Evolutionary conservation across 2,888 invertebrate genomes (phyloP).

Genomic region (Parnassius smintheus): DNA sequence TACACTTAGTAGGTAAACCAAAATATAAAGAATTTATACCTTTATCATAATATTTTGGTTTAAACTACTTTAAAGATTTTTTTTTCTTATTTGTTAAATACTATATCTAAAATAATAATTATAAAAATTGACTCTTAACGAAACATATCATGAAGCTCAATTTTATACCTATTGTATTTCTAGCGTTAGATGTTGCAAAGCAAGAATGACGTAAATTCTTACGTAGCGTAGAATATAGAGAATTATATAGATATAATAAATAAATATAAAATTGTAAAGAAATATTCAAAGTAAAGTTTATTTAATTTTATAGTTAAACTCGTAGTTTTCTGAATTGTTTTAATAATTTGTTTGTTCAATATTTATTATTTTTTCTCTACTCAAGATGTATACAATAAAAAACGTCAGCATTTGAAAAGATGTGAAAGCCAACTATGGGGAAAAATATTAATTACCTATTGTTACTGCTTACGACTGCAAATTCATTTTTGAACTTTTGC

Average conservation of each 20-base stretch:
- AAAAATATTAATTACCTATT: no score
- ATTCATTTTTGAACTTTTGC: no score
- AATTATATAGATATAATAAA: constrained; percentile 39
- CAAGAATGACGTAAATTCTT: constrained; percentile 60
- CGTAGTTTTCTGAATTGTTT: constrained; percentile 28
- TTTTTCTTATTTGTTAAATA: no score
- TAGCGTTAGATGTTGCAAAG: constrained; percentile 74
- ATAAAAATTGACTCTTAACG: constrained; percentile 58
- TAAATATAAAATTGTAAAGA: constrained; percentile 47
- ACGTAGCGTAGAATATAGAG: constrained; percentile 66
- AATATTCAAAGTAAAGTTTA: constrained; percentile 45
- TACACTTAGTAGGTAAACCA: no score
- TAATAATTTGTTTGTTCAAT: constrained; percentile 29
- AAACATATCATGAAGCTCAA: constrained; percentile 80
- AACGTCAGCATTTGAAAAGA: no score
- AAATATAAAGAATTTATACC: no score
- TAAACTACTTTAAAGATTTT: no score
- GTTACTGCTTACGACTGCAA: no score
- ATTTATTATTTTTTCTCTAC: constrained; percentile 25
- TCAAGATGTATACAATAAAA: constrained; percentile 12
- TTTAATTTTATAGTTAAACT: constrained; percentile 43
- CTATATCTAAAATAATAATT: no score
- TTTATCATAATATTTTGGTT: no score
- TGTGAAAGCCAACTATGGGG: no score
- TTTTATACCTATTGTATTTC: constrained; percentile 76